Evolutionary conservation across 2,113 vertebrate species (phyloP), one percentile per base, ranked within the genome.

Genomic region (Megaleporinus macrocephalus): DNA sequence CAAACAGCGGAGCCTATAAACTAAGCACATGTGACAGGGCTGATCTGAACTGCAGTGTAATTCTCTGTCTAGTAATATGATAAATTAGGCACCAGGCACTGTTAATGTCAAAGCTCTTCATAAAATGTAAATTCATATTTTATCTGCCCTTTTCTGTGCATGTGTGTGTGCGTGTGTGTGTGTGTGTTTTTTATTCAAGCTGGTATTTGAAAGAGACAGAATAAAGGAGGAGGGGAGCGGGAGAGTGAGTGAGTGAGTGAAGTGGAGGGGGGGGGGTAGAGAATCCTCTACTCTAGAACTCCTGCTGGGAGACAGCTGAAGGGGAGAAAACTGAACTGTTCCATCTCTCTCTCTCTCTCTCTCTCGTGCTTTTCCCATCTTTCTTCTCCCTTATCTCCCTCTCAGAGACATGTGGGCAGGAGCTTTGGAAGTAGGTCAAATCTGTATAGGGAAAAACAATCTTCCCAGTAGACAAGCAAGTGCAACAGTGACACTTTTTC

Each of bases 401-500:
- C 86, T 78, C 47, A 69, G 62, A 87, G 78, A 76, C n/a, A 62
- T 80, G 82, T 79, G 80, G 86, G 79, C 44, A 55, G 78, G 80
- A 77, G 77, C 78, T 41, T 78, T 80, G 77, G 84, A 90, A 89
- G 83, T 89, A 89, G 90, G 90, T 91, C 90, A 90, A 78, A 80
- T 83, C 68, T 72, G 61, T 87, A 71, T 71, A 73, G 63, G 74
- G 49, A 84, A 85, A 61, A 81, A 71, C 72, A 62, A 59, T 80
- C 44, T 79, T 78, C 65, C 75, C 73, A 78, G 65, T 29, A 81
- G 30, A 79, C 75, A 76, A 74, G 65, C 22, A 49, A 27, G 24
- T 62, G 63, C 65, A 57, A 24, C 36, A 73, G 63, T 81, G 27
- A 47, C 24, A 47, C 13, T 33, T 81, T 83, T 78, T 75, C 76